Evolutionary conservation across 2,113 vertebrate genomes (phyloP), one percentile per base, ranked within the genome.

Genomic region (Pongo abelii): DNA sequence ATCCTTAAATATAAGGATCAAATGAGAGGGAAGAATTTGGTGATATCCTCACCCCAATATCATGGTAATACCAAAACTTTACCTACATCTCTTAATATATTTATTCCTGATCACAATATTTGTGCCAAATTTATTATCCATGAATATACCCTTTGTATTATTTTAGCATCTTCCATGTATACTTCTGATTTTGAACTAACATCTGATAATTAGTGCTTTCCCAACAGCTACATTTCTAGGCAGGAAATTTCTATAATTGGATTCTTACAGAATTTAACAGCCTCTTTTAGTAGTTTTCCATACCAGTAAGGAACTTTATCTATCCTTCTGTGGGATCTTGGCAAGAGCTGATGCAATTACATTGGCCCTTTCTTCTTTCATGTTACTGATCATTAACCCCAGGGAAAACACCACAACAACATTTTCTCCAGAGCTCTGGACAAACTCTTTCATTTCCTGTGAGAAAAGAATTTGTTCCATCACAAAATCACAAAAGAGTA

Each of bases 291-390:
- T 22, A 20, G 69, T 20, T 46, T 12, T 22, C 12, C 27, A 61
- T 25, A 79, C 10, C 40, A 30, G 35, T 46, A 61, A 83, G 64
- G 1, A 7, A n/a, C 8, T 70, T 70, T 70, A 70, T 22, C 16
- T 43, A 23, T 99, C 99, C 99, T 99, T 99, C 84, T 99, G 99
- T 93, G 99, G 99, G 96, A 99, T 93, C 96, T 99, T 99, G 92
- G 99, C 99, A 81, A 99, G 98, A 23, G 98, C 99, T 40, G 98
- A 98, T 18, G 99, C 99, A 27, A 99, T 98, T 75, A 98, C 52
- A 18, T 99, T 98, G 35, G 93, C 99, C 93, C 93, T 99, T 94
- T 99, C 99, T 61, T 43, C 43, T 43, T 43, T 43, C 43, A 43
- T 43, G 43, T 43, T 43, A 43, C 43, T 43, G 43, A 43, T 6